Percentiles rank a stretch among this genome's conserved stretches.
Evolutionary conservation across 2,113 vertebrate species (phyloP).

Genomic region (Chaetodon auriga): DNA sequence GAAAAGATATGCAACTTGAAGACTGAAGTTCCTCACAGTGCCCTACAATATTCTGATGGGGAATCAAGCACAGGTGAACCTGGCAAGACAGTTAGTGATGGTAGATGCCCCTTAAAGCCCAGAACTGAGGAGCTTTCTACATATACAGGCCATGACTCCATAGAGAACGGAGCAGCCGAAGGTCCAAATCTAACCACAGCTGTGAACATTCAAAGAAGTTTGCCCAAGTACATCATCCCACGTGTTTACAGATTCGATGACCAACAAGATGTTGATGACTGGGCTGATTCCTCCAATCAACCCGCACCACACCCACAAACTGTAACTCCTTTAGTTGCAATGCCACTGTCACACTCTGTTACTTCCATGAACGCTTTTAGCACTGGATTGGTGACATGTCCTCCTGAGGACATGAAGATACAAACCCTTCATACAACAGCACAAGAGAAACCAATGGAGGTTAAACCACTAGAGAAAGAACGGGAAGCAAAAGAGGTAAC

Average conservation of each 20-base stretch:
- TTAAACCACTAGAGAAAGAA: conserved; percentile 14
- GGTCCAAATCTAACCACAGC: background rate
- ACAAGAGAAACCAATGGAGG: conserved; percentile 9
- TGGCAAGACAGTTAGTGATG: background rate
- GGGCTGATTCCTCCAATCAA: conserved; percentile 5
- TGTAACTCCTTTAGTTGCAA: background rate
- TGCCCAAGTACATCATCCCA: conserved; percentile 58
- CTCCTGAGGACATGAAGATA: conserved; percentile 1
- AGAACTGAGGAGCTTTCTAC: background rate
- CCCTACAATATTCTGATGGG: background rate
- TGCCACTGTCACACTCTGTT: background rate
- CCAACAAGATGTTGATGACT: conserved; percentile 9
- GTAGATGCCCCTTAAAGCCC: background rate
- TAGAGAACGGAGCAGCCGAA: background rate
- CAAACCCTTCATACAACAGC: background rate
- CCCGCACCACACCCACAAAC: background rate
- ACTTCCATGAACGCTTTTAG: background rate
- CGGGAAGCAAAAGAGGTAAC: background rate
- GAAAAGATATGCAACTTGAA: background rate
- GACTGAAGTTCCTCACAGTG: background rate
- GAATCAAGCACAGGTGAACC: conserved; percentile 2
- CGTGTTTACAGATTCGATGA: conserved; percentile 24
- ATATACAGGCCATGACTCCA: background rate
- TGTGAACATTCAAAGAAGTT: conserved; percentile 16
- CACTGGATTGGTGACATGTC: background rate